Evolutionary conservation across 2,113 vertebrate species (phyloP), one percentile per base, ranked within the genome.

Genomic region (Psettodes erumei): DNA sequence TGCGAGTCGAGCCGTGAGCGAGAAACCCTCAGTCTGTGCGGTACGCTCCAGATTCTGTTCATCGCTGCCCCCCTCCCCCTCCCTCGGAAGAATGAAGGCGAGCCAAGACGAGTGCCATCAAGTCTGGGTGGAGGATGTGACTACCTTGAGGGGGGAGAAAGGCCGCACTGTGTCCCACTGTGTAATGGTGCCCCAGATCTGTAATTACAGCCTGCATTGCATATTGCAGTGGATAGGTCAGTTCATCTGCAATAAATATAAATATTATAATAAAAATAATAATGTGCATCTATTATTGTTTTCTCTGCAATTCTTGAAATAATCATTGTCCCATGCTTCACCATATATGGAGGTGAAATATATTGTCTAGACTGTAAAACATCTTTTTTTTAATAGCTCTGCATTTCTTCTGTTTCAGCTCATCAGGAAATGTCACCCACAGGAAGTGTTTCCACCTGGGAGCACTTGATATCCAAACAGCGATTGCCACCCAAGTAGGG

Each of bases 1-100:
- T 88, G 86, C 53, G 48, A 81, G 83, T 67, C 75, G 67, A 63
- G 85, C 91, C 84, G 10, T 55, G 67, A 88, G 91, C 89, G 12
- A 88, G 68, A 89, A 78, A 82, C 27, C 47, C 48, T 64, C 51
- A 71, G 50, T 51, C 48, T 61, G 48, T 42, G 38, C 45, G 2
- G 51, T 64, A 53, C 54, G 64, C 62, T 77, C 70, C 65, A 77
- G 60, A 83, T 70, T 85, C 61, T 69, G 61, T 84, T 86, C 79
- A 53, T 81, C 63, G 16, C 51, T 75, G 62, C 56, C 59, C 58
- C 67, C 74, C 79, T 53, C 28, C 50, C 48, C 47, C 10, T 55
- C 48, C 30, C 69, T 86, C 67, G 50, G 50, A 79, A 85, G 79
- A 83, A 72, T 81, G 68, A 73, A 71, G 33, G 23, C 28, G 67